Percentiles rank a stretch among this genome's conserved stretches.
Conservation (phyloP, 2,113 vertebrate genomes). For the Fregata magnificens region DNA sequence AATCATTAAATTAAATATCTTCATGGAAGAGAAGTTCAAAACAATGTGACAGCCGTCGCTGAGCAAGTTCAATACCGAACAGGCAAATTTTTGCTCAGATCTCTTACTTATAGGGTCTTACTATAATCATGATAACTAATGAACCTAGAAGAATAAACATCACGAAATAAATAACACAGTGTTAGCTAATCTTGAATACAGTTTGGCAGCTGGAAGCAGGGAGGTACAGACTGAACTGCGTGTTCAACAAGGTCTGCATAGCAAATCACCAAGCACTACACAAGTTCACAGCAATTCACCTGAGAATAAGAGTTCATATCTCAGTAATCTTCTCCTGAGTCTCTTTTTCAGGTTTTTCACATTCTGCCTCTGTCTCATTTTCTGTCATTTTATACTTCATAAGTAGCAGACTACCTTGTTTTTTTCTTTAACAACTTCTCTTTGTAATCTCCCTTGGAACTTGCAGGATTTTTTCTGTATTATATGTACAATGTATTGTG, state of each 20-base stretch:
- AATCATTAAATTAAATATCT: not conserved
- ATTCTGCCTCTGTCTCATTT: not conserved
- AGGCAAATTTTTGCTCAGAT: not conserved
- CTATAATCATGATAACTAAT: not conserved
- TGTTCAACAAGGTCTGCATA: not conserved
- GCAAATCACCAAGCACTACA: not conserved
- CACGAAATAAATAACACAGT: not conserved
- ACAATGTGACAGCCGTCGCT: not conserved
- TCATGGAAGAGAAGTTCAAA: conserved; percentile 1
- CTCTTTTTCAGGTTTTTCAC: not conserved
- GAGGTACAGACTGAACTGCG: not conserved
- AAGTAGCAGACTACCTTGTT: not conserved
- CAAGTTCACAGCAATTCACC: not conserved
- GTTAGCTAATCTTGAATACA: not conserved
- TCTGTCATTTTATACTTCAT: not conserved
- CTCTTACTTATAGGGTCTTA: not conserved
- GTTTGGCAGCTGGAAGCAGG: not conserved
- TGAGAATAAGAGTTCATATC: not conserved
- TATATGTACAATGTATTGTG: not conserved
- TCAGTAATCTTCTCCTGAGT: not conserved
- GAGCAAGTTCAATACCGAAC: not conserved
- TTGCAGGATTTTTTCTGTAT: not conserved
- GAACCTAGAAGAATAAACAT: not conserved
- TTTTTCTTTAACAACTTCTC: not conserved
- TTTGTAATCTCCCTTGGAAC: not conserved